A percentile compares a stretch with the other conserved stretches of the same genome.
These are phyloP conservation scores for Lophius americanus DNA, from an alignment of 2,797 vertebrate species.

Conservation along the genomic window DNA sequence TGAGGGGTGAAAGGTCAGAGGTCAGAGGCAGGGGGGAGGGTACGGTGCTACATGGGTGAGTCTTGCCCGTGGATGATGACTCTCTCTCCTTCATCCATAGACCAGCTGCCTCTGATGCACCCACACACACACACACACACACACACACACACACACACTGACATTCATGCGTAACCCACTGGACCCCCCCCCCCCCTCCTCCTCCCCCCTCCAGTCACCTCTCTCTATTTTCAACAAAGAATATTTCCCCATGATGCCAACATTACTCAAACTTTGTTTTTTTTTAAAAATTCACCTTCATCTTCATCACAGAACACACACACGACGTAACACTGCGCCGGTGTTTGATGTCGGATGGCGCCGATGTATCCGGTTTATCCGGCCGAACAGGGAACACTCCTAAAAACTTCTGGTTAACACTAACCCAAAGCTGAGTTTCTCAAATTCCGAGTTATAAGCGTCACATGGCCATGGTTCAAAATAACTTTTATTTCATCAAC, in stretches of 20 bases:
- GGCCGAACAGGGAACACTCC: too few relatives aligned
- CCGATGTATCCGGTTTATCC: too few relatives aligned
- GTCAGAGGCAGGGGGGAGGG: slow-evolving; percentile 56
- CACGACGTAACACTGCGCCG: too few relatives aligned
- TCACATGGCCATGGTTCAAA: too few relatives aligned
- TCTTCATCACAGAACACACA: too few relatives aligned
- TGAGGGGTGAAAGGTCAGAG: slow-evolving; percentile 73
- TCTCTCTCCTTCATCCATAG: slow-evolving; percentile 61
- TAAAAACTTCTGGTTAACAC: too few relatives aligned
- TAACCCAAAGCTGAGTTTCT: too few relatives aligned
- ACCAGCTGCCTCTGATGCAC: slow-evolving; percentile 68
- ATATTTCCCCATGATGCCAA: slow-evolving; percentile 43
- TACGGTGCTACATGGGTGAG: slow-evolving; percentile 27
- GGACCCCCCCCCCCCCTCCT: slow-evolving; percentile 52
- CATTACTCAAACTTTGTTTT: slow-evolving; percentile 33
- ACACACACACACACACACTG: slow-evolving; percentile 58
- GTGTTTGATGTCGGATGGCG: too few relatives aligned
- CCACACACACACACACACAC: slow-evolving; percentile 12
- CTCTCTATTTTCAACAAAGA: slow-evolving; percentile 54
- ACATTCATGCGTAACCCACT: slow-evolving; percentile 47
- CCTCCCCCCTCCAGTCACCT: slow-evolving; percentile 47
- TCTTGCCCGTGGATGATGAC: slow-evolving; percentile 58
- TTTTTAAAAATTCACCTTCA: too few relatives aligned
- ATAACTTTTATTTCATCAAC: too few relatives aligned
- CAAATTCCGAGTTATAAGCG: too few relatives aligned